phyloP scores from a whole-genome alignment of 2,113 vertebrate species.

The Callorhinus ursinus region DNA sequence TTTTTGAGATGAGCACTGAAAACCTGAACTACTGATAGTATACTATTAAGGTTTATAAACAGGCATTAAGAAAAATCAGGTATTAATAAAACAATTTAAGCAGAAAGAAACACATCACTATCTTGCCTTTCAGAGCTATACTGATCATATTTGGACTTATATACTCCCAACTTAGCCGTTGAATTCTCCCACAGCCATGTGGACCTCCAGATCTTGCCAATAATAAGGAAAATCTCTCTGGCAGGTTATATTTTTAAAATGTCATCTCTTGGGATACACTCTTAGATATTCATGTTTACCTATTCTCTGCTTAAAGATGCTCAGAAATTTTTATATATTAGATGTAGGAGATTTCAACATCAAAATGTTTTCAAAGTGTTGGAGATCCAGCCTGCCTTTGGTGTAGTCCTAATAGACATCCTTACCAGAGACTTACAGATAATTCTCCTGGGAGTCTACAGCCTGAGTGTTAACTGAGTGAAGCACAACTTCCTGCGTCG shows the following conservation, averaged over 20 bases:
- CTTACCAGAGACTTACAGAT: neutral
- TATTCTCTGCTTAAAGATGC: constrained; percentile 52
- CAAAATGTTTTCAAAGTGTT: constrained; percentile 34
- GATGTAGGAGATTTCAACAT: constrained; percentile 44
- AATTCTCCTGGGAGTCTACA: neutral
- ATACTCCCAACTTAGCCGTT: neutral
- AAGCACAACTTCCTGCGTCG: neutral
- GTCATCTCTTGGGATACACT: constrained; percentile 39
- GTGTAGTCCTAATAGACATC: neutral
- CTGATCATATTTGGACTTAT: neutral
- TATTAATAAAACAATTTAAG: neutral
- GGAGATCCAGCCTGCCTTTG: constrained; percentile 7
- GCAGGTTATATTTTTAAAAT: constrained; percentile 54
- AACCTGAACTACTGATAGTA: neutral
- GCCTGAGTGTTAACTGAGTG: neutral
- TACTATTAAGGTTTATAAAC: neutral
- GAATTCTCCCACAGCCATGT: neutral
- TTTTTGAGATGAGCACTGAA: neutral
- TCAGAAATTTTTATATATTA: neutral
- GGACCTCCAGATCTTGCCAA: constrained; percentile 36
- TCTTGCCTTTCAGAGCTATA: neutral
- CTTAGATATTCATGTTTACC: constrained; percentile 50
- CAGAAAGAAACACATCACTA: neutral
- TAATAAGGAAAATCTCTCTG: constrained; percentile 32
- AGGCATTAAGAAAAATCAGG: neutral